Conservation (phyloP, 2,888 invertebrate genomes). For the Rhyacophila evoluta region DNA sequence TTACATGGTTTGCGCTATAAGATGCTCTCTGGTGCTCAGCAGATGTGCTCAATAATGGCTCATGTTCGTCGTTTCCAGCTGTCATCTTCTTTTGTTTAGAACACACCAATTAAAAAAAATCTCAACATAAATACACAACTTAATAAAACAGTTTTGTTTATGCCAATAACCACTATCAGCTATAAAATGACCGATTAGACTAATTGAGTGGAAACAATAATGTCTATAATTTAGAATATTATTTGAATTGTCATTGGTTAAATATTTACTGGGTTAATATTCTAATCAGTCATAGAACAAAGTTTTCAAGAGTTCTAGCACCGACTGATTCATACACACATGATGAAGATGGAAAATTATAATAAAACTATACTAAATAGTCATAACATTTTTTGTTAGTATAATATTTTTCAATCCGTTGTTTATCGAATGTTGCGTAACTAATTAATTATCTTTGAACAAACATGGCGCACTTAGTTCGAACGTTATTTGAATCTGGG, state of each 20-base stretch:
- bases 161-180: too few relatives aligned
- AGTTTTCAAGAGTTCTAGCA: too few relatives aligned
- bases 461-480: background rate
- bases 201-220: too few relatives aligned
- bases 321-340: background rate
- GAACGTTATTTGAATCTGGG: background rate
- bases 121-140: too few relatives aligned
- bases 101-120: background rate
- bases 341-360: background rate
- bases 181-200: too few relatives aligned
- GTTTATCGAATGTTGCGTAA: background rate
- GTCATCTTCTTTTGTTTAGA: conserved; percentile 60
- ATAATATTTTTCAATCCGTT: background rate
- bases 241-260: too few relatives aligned
- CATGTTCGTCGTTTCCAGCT: conserved; percentile 66
- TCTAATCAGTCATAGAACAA: too few relatives aligned
- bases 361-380: too few relatives aligned
- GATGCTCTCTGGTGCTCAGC: conserved; percentile 66
- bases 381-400: too few relatives aligned
- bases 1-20: conserved; percentile 57
- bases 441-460: background rate
- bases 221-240: too few relatives aligned
- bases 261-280: too few relatives aligned
- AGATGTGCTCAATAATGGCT: conserved; percentile 66
- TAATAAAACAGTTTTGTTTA: too few relatives aligned